phyloP scores from a whole-genome alignment of 2,113 vertebrate genomes.

The Upupa epops region DNA sequence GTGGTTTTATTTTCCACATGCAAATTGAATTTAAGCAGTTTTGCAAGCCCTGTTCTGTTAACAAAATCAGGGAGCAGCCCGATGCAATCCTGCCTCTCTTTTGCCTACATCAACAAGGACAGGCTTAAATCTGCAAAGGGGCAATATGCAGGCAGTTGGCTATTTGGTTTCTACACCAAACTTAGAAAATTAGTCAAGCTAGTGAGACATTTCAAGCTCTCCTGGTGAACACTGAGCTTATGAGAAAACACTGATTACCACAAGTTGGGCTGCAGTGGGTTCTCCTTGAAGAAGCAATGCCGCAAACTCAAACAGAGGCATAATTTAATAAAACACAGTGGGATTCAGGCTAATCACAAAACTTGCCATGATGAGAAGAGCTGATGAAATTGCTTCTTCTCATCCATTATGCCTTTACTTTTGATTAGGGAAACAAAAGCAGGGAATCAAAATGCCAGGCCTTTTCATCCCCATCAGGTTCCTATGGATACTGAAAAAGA shows the following conservation, averaged over 20 bases:
- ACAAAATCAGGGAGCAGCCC: background rate
- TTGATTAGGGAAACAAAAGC: slow-evolving; percentile 56
- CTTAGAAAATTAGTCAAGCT: background rate
- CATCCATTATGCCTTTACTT: slow-evolving; percentile 19
- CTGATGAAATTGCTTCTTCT: slow-evolving; percentile 26
- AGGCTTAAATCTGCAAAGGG: background rate
- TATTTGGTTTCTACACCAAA: background rate
- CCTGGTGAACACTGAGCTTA: background rate
- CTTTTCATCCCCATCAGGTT: background rate
- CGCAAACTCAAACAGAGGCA: slow-evolving; percentile 24
- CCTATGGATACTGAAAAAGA: slow-evolving; percentile 44
- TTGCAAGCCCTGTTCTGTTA: slow-evolving; percentile 51
- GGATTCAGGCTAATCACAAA: slow-evolving; percentile 41
- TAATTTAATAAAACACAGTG: slow-evolving; percentile 49
- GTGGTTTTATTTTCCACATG: slow-evolving; percentile 37
- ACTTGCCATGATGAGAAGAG: background rate
- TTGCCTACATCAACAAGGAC: background rate
- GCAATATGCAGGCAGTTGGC: background rate
- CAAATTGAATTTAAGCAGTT: slow-evolving; percentile 46
- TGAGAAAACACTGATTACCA: background rate
- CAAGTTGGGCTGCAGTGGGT: background rate
- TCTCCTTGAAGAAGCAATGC: slow-evolving; percentile 4
- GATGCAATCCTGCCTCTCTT: background rate
- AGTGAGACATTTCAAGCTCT: slow-evolving; percentile 15
- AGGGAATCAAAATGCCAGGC: slow-evolving; percentile 31